phyloP scores from a whole-genome alignment of 2,797 vertebrate species.

The Fistularia commersonii region DNA sequence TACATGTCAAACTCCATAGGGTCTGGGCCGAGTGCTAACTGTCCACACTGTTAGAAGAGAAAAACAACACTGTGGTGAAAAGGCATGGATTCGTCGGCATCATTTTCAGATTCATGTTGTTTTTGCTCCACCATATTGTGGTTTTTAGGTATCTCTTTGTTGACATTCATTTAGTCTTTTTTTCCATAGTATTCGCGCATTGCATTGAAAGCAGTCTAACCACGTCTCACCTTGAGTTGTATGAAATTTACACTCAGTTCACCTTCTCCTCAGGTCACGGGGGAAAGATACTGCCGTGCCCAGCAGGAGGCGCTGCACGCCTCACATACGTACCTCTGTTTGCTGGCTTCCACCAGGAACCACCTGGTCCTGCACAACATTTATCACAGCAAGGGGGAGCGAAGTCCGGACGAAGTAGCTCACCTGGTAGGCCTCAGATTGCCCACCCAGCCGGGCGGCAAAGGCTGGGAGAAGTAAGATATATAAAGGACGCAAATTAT shows the following conservation, averaged over 20 bases:
- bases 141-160: too few relatives aligned
- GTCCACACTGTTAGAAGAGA: constrained; percentile 6
- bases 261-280: constrained; percentile 80
- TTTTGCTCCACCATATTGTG: too few relatives aligned
- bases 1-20: constrained; percentile 14
- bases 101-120: not conserved
- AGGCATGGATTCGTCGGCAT: not conserved
- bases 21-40: constrained; percentile 2
- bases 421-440: constrained; percentile 85
- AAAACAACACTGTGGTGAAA: constrained; percentile 1
- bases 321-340: constrained; percentile 86
- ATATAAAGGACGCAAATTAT: too few relatives aligned
- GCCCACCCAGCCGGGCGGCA: constrained; percentile 91
- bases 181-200: too few relatives aligned
- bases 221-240: too few relatives aligned
- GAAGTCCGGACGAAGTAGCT: constrained; percentile 75
- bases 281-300: constrained; percentile 87
- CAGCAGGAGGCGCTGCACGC: constrained; percentile 86
- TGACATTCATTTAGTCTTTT: too few relatives aligned
- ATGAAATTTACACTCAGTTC: not conserved
- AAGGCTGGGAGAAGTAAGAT: constrained; percentile 82
- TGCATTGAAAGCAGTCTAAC: too few relatives aligned
- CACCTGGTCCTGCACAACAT: constrained; percentile 81
- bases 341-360: constrained; percentile 82
- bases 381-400: constrained; percentile 85